A percentile compares a stretch with the other conserved stretches of the same genome.
Evolutionary conservation across 2,797 vertebrate species (phyloP).

Genomic region (Petrocephalus sullivani): DNA sequence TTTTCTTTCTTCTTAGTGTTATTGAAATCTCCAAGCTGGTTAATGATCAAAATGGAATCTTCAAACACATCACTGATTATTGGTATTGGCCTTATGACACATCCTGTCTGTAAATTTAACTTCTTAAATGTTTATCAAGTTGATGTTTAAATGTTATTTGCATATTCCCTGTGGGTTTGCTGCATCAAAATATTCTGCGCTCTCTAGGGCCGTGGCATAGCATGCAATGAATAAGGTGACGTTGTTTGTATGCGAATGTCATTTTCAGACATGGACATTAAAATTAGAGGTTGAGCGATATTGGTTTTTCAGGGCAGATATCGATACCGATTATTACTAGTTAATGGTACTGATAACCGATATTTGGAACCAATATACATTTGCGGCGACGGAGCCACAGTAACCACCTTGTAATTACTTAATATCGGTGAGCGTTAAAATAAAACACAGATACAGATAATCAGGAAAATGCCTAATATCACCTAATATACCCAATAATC

Average conservation of each 20-base stretch:
- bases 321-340: too few relatives aligned
- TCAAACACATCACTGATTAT: not conserved
- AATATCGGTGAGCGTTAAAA: too few relatives aligned
- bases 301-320: too few relatives aligned
- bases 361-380: too few relatives aligned
- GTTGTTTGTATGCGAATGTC: not conserved
- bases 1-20: not conserved
- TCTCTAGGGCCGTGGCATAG: not conserved
- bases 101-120: not conserved
- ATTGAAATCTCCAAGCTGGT: not conserved
- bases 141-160: not conserved
- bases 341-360: too few relatives aligned
- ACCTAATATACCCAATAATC: too few relatives aligned
- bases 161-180: not conserved
- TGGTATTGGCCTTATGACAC: not conserved
- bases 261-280: not conserved
- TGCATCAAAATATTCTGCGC: not conserved
- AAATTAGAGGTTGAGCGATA: not conserved
- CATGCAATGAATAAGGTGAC: not conserved
- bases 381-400: too few relatives aligned
- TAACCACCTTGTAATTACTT: too few relatives aligned
- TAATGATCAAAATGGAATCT: not conserved
- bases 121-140: not conserved
- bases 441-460: too few relatives aligned
- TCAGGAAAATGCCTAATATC: too few relatives aligned